These are phyloP conservation scores for Plecturocebus donacophilus DNA, from an alignment of 2,113 vertebrate genomes.

Conservation along the genomic window DNA sequence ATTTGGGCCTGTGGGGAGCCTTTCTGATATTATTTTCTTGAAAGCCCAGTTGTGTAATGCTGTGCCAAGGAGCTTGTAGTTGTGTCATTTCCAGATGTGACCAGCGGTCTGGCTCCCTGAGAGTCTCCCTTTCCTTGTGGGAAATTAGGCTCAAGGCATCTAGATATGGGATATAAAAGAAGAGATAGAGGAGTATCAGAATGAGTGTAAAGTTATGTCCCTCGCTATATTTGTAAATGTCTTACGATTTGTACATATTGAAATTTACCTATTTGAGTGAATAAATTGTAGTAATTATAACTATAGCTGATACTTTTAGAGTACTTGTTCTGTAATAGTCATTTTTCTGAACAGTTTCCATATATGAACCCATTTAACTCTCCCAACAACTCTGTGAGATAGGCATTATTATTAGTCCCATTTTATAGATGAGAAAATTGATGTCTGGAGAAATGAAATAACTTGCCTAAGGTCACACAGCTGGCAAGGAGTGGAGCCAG, in stretches of 20 bases:
- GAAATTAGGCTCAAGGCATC: background rate
- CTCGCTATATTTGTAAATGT: background rate
- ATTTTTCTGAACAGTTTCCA: background rate
- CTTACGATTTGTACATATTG: background rate
- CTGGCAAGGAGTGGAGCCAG: background rate
- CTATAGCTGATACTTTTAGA: background rate
- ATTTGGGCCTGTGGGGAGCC: background rate
- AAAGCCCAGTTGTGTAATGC: background rate
- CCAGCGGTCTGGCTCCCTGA: background rate
- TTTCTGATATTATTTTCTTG: slow-evolving; percentile 1
- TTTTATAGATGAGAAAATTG: slow-evolving; percentile 27
- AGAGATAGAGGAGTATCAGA: background rate
- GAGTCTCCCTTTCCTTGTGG: background rate
- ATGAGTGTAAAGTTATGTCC: background rate
- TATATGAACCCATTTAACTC: background rate
- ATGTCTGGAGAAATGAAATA: background rate
- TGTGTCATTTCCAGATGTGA: background rate
- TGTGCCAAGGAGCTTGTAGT: background rate
- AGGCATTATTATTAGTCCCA: background rate
- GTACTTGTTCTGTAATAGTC: background rate
- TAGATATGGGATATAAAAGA: background rate
- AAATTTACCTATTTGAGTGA: background rate
- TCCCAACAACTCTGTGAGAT: background rate
- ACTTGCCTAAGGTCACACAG: background rate
- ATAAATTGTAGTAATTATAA: background rate